Evolutionary conservation across 1,140 invertebrate species (phyloP).

Genomic region (Brachionus asplanchnoidis): DNA sequence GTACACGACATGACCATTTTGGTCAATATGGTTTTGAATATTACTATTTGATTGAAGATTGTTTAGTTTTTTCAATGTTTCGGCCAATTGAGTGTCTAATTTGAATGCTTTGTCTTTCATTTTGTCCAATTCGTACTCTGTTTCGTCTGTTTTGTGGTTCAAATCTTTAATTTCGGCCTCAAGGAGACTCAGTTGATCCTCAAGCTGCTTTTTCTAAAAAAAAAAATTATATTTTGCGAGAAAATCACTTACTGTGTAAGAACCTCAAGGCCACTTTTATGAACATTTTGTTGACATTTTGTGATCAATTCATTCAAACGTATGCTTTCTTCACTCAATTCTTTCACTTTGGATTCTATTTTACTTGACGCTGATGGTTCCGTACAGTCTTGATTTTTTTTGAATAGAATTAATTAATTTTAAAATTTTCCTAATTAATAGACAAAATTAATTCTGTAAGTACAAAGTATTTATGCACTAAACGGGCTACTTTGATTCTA

Average conservation of each 20-base stretch:
- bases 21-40: slow-evolving; percentile 45
- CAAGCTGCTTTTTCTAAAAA: slow-evolving; percentile 72
- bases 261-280: not conserved
- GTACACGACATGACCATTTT: slow-evolving; percentile 45
- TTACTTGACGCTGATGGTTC: not conserved
- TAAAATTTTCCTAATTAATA: no score
- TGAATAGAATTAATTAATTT: not conserved
- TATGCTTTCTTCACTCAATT: not conserved
- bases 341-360: not conserved
- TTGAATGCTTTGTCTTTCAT: slow-evolving; percentile 63
- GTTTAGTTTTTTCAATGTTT: slow-evolving; percentile 76
- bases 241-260: not conserved
- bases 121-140: slow-evolving; percentile 87
- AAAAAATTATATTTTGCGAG: not conserved
- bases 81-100: slow-evolving; percentile 64
- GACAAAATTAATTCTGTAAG: no score
- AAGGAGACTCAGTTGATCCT: slow-evolving; percentile 80
- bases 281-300: slow-evolving; percentile 15
- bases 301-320: slow-evolving; percentile 1
- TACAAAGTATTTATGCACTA: no score
- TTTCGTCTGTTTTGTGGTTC: slow-evolving; percentile 88
- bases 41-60: slow-evolving; percentile 50
- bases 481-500: no score
- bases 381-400: not conserved
- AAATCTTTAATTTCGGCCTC: slow-evolving; percentile 90